phyloP scores from a whole-genome alignment of 2,888 invertebrate species.

The Spatulosminthurus flaviceps region DNA sequence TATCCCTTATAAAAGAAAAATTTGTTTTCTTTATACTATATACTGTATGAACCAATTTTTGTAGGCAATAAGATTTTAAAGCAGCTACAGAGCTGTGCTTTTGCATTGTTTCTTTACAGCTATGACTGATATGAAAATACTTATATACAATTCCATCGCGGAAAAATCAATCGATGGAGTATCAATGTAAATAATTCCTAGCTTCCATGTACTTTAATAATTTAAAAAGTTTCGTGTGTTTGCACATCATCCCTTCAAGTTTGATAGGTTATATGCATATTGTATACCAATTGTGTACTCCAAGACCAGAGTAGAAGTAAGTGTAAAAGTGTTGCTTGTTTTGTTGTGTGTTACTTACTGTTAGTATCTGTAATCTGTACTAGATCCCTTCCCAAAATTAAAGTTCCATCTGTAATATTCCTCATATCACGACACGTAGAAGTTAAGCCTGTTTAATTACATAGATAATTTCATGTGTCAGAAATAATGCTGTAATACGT shows the following conservation, averaged over 20 bases:
- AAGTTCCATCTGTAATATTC: background rate
- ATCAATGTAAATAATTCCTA: too few species aligned
- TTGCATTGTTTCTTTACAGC: background rate
- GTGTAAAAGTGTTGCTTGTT: too few species aligned
- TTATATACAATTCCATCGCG: background rate
- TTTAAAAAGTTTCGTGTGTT: too few species aligned
- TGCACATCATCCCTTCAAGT: too few species aligned
- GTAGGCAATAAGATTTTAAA: background rate
- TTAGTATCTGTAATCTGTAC: too few species aligned
- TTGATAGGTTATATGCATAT: too few species aligned
- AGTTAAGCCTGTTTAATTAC: background rate
- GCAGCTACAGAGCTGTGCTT: background rate
- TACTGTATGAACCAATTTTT: background rate
- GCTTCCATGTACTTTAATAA: too few species aligned
- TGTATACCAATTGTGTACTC: too few species aligned
- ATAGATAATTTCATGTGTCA: background rate
- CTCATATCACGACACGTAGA: slow-evolving; percentile 14
- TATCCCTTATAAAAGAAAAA: background rate
- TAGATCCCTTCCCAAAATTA: background rate
- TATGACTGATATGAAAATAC: background rate
- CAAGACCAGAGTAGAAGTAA: too few species aligned
- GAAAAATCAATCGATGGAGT: too few species aligned
- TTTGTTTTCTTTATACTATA: background rate
- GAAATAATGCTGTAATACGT: slow-evolving; percentile 10
- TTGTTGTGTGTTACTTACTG: too few species aligned